Evolutionary conservation across 1,140 invertebrate species (phyloP), one percentile per base, ranked within the genome.

Genomic region (Anadara kagoshimensis): DNA sequence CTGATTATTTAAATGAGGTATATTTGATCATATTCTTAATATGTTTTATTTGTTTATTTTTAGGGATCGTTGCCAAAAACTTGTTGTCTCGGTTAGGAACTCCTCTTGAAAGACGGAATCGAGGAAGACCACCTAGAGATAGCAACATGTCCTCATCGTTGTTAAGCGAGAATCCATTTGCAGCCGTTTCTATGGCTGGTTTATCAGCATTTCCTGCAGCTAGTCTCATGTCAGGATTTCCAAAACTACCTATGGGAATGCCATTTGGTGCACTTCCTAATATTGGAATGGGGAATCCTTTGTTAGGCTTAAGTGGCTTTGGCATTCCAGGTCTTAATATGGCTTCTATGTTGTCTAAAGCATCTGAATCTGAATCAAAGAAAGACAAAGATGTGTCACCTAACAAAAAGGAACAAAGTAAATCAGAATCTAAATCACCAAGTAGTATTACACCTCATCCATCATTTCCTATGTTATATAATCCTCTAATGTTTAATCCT

Each of bases 61-160:
- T 68, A 90, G 75, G 94, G 94, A 0, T 94, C 95, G 86, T 89
- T 96, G 54, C 94, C 95, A 12, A 93, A 94, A 81, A 94, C 95
- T 83, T 94, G 58, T 91, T 93, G 80, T 93, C 94, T 74, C 90
- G 95, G 53, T 89, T 94, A 53, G 69, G 93, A 92, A 75, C 91
- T 43, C 85, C 88, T 59, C 82, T 83, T 36, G 84, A 90, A 68
- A 83, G 90, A 68, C 91, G 92, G 89, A 76, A 81, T 16, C 64
- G 86, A 49, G 81, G 85, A 1, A 64, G 84, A 11, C 45, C 45
- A 63, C 79, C 82, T n/a, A 49, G 81, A 66, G 93, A 94, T 66
- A 93, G 78, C 73, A 29, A 79, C 75, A 73, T 83, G 51, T 79
- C 79, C 75, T 54, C 74, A 76, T 57, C 81, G 53, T 74, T 86